Evolutionary conservation across 2,797 vertebrate species (phyloP), one percentile per base, ranked within the genome.

Genomic region (Phataginus tricuspis): DNA sequence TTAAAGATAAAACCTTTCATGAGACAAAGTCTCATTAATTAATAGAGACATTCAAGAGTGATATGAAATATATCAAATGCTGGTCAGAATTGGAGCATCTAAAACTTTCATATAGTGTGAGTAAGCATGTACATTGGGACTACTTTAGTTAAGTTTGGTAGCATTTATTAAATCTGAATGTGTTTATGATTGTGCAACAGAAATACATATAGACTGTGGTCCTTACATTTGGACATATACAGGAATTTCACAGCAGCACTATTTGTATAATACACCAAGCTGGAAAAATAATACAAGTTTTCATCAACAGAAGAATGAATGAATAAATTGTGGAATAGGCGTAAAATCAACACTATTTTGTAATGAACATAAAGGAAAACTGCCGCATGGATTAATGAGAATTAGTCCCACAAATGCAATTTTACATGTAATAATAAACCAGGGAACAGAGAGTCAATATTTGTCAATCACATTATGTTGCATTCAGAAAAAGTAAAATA

Each of bases 401-500:
- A 77, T 61, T 45, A 42, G 29, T 59, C 8, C 37, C 13, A 71
- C 37, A 90, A 92, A 87, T 19, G 45, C 0, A 53, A 34, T 64
- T 85, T 34, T 77, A 19, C 86, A 57, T 63, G 2, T 69, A 64
- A 88, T 55, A 82, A 90, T 55, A 82, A 92, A 61, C 3, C 9
- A 37, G 11, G 16, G 23, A 14, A 31, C 89, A 92, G 49, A 15
- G 5, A 64, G 2, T 59, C 29, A 0, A 3, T 69, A 7, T 15
- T 82, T 1, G 10, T 66, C 12, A 74, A 59, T 31, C 57, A 37
- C 10, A 74, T 86, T 45, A 74, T 83, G 49, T 18, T 94, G 14
- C 59, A 11, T 92, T 80, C 27, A 90, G 18, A 91, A 71, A 92
- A 10, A 66, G n/a, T 45, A 64, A 87, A 90, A 68, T 49, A 25